These are phyloP conservation scores for Poeciliopsis paucimaculata DNA, from an alignment of 2,797 vertebrate genomes.

Conservation along the genomic window DNA sequence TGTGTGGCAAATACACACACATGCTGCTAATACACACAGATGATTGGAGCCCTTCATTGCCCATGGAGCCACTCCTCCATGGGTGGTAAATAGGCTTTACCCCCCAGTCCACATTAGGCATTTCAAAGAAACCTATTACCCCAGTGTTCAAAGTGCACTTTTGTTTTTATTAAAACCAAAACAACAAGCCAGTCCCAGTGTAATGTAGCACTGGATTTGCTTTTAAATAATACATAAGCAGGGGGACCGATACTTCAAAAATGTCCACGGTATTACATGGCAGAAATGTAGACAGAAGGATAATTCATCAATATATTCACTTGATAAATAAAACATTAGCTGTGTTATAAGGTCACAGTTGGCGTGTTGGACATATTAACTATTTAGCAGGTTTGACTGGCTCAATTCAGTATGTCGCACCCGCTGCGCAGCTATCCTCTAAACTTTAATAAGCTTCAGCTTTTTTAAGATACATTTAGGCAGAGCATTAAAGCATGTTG, in stretches of 20 bases:
- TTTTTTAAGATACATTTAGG: background rate
- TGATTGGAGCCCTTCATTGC: conserved; percentile 42
- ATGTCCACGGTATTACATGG: conserved; percentile 1
- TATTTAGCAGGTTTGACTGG: conserved; percentile 55
- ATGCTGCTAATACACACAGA: conserved; percentile 52
- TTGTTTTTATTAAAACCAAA: conserved; percentile 13
- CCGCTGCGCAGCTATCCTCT: background rate
- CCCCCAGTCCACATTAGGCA: conserved; percentile 39
- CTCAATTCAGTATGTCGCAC: conserved; percentile 35
- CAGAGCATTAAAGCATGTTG: background rate
- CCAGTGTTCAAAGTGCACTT: background rate
- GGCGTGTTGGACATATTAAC: conserved; percentile 56
- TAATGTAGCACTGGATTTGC: conserved; percentile 16
- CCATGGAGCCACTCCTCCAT: conserved; percentile 33
- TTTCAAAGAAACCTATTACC: conserved; percentile 37
- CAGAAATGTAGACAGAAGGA: conserved; percentile 18
- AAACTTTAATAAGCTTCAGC: conserved; percentile 15
- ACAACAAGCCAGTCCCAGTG: conserved; percentile 4
- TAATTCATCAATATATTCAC: conserved; percentile 43
- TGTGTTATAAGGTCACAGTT: conserved; percentile 51
- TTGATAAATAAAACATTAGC: conserved; percentile 57
- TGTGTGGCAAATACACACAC: conserved; percentile 53
- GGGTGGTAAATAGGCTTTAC: conserved; percentile 46
- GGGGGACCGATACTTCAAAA: conserved; percentile 27
- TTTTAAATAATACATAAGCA: conserved; percentile 47